Evolutionary conservation across 2,113 vertebrate species (phyloP).

Genomic region (Periophthalmodon schlosseri): DNA sequence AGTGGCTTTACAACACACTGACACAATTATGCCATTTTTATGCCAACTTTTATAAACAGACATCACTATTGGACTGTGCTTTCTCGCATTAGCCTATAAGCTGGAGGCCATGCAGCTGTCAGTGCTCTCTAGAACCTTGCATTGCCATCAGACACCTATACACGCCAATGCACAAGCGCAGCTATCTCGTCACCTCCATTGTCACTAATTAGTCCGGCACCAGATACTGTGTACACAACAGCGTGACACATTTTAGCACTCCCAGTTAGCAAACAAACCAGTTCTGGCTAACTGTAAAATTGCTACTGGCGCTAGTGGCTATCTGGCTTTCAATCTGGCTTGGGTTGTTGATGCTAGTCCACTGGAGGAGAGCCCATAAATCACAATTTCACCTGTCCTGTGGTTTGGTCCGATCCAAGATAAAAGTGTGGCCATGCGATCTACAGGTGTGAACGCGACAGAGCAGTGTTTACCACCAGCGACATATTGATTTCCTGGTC

Average conservation of each 20-base stretch:
- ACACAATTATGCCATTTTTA: not conserved
- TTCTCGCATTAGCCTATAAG: conserved; percentile 50
- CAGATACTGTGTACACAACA: conserved; percentile 56
- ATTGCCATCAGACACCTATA: conserved; percentile 55
- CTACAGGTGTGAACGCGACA: conserved; percentile 49
- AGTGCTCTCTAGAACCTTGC: conserved; percentile 54
- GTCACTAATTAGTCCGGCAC: conserved; percentile 68
- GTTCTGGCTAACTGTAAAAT: conserved; percentile 26
- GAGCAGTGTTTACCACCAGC: conserved; percentile 58
- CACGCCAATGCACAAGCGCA: conserved; percentile 40
- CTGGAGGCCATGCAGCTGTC: conserved; percentile 63
- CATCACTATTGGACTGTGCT: conserved; percentile 35
- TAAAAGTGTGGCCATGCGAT: conserved; percentile 47
- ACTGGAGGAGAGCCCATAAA: conserved; percentile 24
- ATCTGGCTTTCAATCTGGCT: conserved; percentile 31
- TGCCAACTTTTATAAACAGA: conserved; percentile 16
- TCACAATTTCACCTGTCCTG: conserved; percentile 18
- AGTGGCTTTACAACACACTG: not conserved
- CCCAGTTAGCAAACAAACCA: conserved; percentile 35
- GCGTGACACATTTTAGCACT: conserved; percentile 36
- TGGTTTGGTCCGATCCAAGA: conserved; percentile 30
- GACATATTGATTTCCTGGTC: conserved; percentile 62
- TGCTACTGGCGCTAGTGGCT: conserved; percentile 28
- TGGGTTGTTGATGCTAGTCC: not conserved
- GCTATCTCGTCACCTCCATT: conserved; percentile 65